Evolutionary conservation across 1,140 invertebrate species (phyloP), one percentile per base, ranked within the genome.

Genomic region (Plectus sambesii): DNA sequence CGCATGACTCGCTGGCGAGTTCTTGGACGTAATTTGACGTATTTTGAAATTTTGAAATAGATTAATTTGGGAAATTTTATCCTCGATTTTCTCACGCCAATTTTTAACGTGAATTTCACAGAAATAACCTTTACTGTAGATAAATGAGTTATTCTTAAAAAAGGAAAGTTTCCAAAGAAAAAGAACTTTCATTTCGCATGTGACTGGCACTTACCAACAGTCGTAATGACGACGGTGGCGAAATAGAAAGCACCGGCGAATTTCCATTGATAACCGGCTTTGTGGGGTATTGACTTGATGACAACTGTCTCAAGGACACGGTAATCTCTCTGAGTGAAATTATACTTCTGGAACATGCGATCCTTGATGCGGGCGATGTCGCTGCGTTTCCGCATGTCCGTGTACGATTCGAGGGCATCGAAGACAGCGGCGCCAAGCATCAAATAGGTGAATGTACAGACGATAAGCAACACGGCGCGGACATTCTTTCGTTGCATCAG

Each of bases 401-500:
- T 86, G 69, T 88, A 83, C 15, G 87, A 93, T 74, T 99, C 94
- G 49, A 98, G 76, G 20, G 85, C 82, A 78, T 97, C 90, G 75
- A 99, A 99, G 43, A 99, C 85, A 36, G 90, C 88, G 47, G 94
- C 93, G 59, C 94, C 94, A 61, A 98, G 82, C 53, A 98, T 79
- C 63, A 99, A 79, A 77, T 98, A 99, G 40, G 90, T 94, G 74
- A 97, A 92, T 49, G 92, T 98, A 74, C 85, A 89, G 56, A 97
- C 88, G 64, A 97, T 92, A 62, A 99, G 79, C 49, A 88, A 89
- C 67, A 98, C 74, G 61, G 92, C 97, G 63, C 93, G 81, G 61
- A 96, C 85, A 79, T 97, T 98, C 79, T 98, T 93, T 66, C 85
- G 80, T 80, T 97, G 96, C 92, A 96, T 94, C n/a, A n/a, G n/a